phyloP scores from a whole-genome alignment of 2,797 vertebrate species.

The Chromis chromis region DNA sequence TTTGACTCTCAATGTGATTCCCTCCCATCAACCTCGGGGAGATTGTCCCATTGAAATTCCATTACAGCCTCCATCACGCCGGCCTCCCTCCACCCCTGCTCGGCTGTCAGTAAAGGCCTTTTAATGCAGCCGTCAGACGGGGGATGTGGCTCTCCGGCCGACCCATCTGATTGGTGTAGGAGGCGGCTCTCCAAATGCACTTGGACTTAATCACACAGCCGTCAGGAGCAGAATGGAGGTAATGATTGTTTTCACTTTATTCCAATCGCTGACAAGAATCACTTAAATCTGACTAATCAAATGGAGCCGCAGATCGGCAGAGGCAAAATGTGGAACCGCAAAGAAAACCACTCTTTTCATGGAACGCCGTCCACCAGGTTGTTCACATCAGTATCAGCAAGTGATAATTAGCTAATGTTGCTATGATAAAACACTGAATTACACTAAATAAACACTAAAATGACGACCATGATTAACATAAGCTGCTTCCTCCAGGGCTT shows the following conservation, averaged over 20 bases:
- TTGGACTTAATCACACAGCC: conserved; percentile 52
- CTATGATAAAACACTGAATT: too few species aligned
- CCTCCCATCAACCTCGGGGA: conserved; percentile 72
- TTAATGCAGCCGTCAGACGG: conserved; percentile 69
- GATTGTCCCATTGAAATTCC: conserved; percentile 82
- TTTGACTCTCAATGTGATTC: conserved; percentile 73
- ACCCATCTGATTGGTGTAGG: conserved; percentile 59
- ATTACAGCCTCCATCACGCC: conserved; percentile 77
- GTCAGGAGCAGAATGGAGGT: conserved; percentile 32
- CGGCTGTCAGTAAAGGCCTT: conserved; percentile 76
- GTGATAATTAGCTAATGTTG: too few species aligned
- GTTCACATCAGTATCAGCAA: too few species aligned
- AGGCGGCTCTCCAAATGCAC: conserved; percentile 48
- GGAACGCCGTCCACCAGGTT: too few species aligned
- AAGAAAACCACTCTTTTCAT: neutral
- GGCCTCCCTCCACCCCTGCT: conserved; percentile 54
- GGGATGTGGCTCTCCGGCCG: conserved; percentile 52
- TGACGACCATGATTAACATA: too few species aligned
- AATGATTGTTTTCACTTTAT: conserved; percentile 39
- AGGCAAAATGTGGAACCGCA: neutral
- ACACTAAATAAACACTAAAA: too few species aligned
- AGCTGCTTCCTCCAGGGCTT: too few species aligned
- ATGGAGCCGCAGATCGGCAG: neutral
- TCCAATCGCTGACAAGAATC: neutral
- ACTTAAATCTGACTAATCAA: conserved; percentile 26